Base-by-base conservation (phyloP, 2,888 invertebrate genomes). In the Volucella zonaria region DNA sequence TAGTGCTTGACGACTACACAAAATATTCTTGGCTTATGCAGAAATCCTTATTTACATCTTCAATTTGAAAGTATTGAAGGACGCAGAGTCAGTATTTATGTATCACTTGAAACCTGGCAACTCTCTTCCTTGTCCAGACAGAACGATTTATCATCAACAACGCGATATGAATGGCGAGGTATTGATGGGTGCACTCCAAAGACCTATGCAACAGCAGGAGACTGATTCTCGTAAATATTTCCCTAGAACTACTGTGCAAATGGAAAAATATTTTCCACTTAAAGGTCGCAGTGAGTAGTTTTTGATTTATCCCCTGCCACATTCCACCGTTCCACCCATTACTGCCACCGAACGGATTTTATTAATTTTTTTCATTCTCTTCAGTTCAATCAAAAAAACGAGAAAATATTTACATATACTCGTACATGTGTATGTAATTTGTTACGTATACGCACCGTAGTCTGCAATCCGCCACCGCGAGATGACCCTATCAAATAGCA, bases 231-330 rank as follows among this genome's bases (percentile, higher is more conserved):
- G 75, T 47, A 79, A 83, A 83, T 83, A 83, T 83, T 83, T 83
- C 75, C 54, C 74, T 66, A 68, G 68, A 45, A 78, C 78, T 68
- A 66, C 74, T 66, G 40, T 14, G 68, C 56, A 64, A 70, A 75
- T 75, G 68, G 67, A 58, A 79, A 74, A 79, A 79, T 70, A 79
- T 79, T 83, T 79, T 79, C 70, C 82, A 70, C 75, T 83, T 70
- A 75, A 75, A 79, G 58, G 79, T 83, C 70, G 31, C 58, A 38
- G 15, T 61, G 68, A 67, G 74, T 79, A 70, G 74, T 78, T 79
- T 79, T 75, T 82, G 62, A 74, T 79, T 82, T 38, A 61, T 12
- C 68, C 54, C 38, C 3, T 31, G 31, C 31, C 31, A 0, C 31
- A 31, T 31, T 31, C 15, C 23, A 18, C 68, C 31, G 45, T 45